A percentile compares a stretch with the other conserved stretches of the same genome.
Evolutionary conservation across 2,888 invertebrate genomes (phyloP).

Genomic region (Trichogramma dendrolimi): DNA sequence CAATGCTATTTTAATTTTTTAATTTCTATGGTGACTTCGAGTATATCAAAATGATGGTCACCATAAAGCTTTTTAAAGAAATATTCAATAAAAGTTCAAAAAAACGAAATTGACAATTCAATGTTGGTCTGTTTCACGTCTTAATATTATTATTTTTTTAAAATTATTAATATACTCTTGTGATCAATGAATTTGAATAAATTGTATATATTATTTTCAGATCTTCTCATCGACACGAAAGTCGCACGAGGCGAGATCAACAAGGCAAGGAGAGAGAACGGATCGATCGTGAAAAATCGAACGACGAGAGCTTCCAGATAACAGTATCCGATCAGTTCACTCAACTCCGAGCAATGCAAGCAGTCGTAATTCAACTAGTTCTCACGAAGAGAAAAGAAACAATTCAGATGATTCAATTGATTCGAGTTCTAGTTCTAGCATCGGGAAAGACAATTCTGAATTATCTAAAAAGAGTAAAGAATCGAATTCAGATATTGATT

Average conservation of each 20-base stretch:
- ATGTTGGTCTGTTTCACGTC: too few relatives aligned
- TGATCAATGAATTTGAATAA: too few relatives aligned
- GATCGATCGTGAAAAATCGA: constrained; percentile 43
- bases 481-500: constrained; percentile 50
- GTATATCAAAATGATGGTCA: too few relatives aligned
- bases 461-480: constrained; percentile 43
- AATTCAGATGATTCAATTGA: constrained; percentile 33
- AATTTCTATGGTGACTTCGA: neutral
- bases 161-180: too few relatives aligned
- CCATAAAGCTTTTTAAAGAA: too few relatives aligned
- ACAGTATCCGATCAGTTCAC: constrained; percentile 39
- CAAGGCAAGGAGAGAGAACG: constrained; percentile 42
- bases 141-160: too few relatives aligned
- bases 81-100: too few relatives aligned
- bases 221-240: constrained; percentile 47
- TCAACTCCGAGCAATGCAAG: constrained; percentile 42
- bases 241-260: constrained; percentile 46
- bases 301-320: constrained; percentile 46
- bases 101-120: too few relatives aligned
- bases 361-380: constrained; percentile 8
- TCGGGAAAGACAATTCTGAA: constrained; percentile 48
- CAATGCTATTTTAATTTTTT: neutral
- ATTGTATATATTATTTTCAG: constrained; percentile 34
- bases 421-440: constrained; percentile 54
- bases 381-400: constrained; percentile 11